Conservation (phyloP, 2,113 vertebrate species). For the Cacatua alba region DNA sequence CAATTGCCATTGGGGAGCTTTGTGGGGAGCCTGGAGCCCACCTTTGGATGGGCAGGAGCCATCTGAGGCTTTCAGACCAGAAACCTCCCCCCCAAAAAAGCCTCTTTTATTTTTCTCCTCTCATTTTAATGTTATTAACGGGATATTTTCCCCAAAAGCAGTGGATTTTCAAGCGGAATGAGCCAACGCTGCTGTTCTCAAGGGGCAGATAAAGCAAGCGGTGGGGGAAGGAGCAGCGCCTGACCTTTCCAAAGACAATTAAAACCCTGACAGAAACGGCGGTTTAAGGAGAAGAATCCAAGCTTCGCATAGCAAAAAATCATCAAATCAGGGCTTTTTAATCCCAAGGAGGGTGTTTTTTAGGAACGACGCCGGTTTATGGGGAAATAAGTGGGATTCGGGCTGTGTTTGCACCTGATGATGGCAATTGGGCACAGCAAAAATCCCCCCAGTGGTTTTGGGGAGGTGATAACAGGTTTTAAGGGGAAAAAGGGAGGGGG, state of each 20-base stretch:
- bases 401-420: background rate
- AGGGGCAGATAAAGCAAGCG: background rate
- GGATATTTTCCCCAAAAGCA: background rate
- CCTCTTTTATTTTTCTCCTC: background rate
- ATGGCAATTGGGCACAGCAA: background rate
- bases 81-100: background rate
- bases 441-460: background rate
- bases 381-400: background rate
- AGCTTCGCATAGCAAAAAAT: background rate
- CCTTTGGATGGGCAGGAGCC: background rate
- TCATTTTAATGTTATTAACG: background rate
- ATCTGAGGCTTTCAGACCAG: fast-evolving
- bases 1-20: fast-evolving
- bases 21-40: background rate
- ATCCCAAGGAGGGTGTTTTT: background rate
- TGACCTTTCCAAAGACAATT: slow-evolving; percentile 55
- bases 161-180: background rate
- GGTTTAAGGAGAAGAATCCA: background rate
- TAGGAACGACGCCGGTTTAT: background rate
- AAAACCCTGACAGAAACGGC: background rate
- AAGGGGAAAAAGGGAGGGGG: background rate
- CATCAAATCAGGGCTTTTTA: background rate
- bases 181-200: background rate
- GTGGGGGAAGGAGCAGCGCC: background rate
- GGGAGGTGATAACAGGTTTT: background rate